A percentile compares a stretch with the other conserved stretches of the same genome.
phyloP scores from a whole-genome alignment of 2,113 vertebrate genomes.

The Fulica atra region DNA sequence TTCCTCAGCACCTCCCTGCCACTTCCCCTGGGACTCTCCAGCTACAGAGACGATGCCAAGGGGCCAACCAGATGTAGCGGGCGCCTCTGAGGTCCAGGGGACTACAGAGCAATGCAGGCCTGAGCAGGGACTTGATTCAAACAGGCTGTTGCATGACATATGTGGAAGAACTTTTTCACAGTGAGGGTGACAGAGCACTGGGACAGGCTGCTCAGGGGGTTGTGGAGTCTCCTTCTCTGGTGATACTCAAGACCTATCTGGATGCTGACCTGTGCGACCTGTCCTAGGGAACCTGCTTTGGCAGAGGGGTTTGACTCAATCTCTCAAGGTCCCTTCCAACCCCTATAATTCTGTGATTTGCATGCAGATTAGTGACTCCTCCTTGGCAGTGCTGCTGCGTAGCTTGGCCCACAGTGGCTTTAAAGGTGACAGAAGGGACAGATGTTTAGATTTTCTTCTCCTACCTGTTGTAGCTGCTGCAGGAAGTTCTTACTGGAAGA shows the following conservation, averaged over 20 bases:
- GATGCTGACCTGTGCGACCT: too few species aligned
- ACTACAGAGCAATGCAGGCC: background rate
- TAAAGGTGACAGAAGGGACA: background rate
- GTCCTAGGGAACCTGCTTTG: too few species aligned
- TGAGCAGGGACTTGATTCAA: background rate
- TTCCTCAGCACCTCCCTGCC: background rate
- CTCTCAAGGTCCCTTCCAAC: too few species aligned
- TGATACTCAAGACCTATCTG: too few species aligned
- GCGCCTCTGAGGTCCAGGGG: background rate
- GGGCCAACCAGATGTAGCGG: background rate
- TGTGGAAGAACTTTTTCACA: too few species aligned
- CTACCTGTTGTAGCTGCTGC: background rate
- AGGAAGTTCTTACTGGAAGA: background rate
- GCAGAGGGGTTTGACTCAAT: too few species aligned
- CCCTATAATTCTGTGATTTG: background rate
- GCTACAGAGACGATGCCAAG: background rate
- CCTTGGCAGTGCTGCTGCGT: background rate
- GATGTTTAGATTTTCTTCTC: background rate
- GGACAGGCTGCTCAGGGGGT: too few species aligned
- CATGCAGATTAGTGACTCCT: background rate
- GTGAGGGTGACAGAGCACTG: too few species aligned
- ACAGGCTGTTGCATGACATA: background rate
- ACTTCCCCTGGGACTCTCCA: background rate
- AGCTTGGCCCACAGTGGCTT: background rate
- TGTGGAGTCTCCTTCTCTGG: too few species aligned